Evolutionary conservation across 2,113 vertebrate genomes (phyloP).

Genomic region (Etia nguti): DNA sequence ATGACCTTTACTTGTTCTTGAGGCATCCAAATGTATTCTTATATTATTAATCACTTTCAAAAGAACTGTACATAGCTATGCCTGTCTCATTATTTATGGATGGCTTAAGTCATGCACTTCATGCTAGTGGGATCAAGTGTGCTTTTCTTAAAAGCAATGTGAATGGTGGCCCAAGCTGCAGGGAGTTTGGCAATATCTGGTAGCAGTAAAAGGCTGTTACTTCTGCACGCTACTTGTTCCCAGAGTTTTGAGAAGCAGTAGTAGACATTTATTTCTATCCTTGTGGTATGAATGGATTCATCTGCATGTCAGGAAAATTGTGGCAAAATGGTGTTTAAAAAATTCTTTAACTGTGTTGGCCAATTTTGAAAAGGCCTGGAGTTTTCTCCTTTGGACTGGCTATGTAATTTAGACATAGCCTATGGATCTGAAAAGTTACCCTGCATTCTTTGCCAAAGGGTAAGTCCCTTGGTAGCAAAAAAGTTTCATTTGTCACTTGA

Average conservation of each 20-base stretch:
- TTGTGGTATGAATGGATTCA: not conserved
- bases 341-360: not conserved
- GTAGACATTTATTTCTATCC: not conserved
- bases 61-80: not conserved
- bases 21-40: not conserved
- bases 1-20: not conserved
- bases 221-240: not conserved
- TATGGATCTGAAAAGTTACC: not conserved
- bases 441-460: not conserved
- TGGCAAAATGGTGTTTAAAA: not conserved
- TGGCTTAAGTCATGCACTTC: not conserved
- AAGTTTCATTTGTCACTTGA: not conserved
- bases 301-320: not conserved
- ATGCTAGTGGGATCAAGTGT: not conserved
- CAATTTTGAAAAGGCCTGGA: not conserved
- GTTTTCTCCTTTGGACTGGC: not conserved
- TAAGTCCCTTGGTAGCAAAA: not conserved
- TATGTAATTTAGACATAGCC: not conserved
- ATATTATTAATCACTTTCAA: not conserved
- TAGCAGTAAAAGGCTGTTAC: not conserved
- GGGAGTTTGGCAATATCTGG: not conserved
- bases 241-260: not conserved
- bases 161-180: not conserved
- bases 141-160: not conserved
- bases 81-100: not conserved